phyloP scores from a whole-genome alignment of 2,797 vertebrate species.

The Tadarida brasiliensis region DNA sequence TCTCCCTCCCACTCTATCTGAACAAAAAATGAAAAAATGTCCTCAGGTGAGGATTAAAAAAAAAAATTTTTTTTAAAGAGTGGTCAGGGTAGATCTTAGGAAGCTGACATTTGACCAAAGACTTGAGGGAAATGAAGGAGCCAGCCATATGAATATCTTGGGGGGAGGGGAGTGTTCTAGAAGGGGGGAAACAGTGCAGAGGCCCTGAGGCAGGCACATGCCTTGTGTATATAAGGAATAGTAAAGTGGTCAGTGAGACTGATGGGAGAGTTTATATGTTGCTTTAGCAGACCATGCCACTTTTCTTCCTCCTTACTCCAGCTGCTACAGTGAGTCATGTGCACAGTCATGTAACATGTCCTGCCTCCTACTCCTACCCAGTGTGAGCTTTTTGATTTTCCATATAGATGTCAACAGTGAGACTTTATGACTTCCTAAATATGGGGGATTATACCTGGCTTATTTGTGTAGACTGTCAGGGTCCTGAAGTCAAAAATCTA shows the following conservation, averaged over 20 bases:
- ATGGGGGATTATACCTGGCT: neutral
- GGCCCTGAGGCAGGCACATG: neutral
- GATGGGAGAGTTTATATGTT: neutral
- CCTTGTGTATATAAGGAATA: neutral
- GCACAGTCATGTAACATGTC: neutral
- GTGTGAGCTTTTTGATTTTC: neutral
- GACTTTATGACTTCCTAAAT: neutral
- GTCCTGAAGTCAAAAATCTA: neutral
- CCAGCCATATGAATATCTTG: neutral
- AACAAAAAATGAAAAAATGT: too few relatives aligned
- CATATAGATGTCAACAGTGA: neutral
- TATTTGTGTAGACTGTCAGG: neutral
- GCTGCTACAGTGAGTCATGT: neutral
- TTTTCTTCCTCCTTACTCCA: neutral
- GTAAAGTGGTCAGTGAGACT: neutral
- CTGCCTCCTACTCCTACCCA: neutral
- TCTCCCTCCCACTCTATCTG: too few relatives aligned
- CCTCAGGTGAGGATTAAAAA: too few relatives aligned
- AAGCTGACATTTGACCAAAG: neutral
- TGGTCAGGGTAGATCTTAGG: neutral
- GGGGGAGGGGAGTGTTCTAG: neutral
- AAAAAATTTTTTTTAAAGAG: neutral
- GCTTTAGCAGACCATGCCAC: neutral
- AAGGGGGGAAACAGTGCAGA: neutral
- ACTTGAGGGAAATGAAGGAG: constrained; percentile 3